These are phyloP conservation scores for Lipophrys pholis DNA, from an alignment of 2,113 vertebrate genomes.

Conservation along the genomic window DNA sequence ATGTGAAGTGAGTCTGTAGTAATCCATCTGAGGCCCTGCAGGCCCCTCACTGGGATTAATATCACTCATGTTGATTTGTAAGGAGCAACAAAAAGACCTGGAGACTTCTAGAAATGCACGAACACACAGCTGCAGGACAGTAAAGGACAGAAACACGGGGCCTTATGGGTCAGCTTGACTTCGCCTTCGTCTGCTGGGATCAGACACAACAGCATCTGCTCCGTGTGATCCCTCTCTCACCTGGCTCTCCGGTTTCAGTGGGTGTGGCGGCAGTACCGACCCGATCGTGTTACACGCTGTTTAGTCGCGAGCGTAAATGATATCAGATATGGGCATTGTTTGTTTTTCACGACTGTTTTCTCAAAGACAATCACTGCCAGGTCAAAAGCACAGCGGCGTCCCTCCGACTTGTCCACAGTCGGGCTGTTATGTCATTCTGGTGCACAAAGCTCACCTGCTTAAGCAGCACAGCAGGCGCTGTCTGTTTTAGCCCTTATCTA, in stretches of 20 bases:
- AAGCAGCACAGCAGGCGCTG: conserved; percentile 38
- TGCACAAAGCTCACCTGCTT: conserved; percentile 55
- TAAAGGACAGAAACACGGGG: conserved; percentile 1
- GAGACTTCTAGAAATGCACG: conserved; percentile 28
- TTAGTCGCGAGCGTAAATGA: not conserved
- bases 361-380: not conserved
- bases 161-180: conserved; percentile 4
- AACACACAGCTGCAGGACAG: conserved; percentile 11
- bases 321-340: not conserved
- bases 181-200: conserved; percentile 8
- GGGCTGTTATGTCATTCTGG: conserved; percentile 52
- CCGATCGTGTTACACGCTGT: conserved; percentile 23
- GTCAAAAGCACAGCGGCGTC: not conserved
- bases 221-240: conserved; percentile 23
- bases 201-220: conserved; percentile 34
- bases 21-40: conserved; percentile 18
- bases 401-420: not conserved
- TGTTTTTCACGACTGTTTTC: not conserved
- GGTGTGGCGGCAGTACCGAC: conserved; percentile 25
- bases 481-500: conserved; percentile 55
- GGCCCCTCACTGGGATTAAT: not conserved
- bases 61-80: no score
- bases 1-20: conserved; percentile 25
- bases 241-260: conserved; percentile 57
- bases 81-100: conserved; percentile 18